Evolutionary conservation across 2,888 invertebrate genomes (phyloP), one percentile per base, ranked within the genome.

Genomic region (Apotomis turbidana): DNA sequence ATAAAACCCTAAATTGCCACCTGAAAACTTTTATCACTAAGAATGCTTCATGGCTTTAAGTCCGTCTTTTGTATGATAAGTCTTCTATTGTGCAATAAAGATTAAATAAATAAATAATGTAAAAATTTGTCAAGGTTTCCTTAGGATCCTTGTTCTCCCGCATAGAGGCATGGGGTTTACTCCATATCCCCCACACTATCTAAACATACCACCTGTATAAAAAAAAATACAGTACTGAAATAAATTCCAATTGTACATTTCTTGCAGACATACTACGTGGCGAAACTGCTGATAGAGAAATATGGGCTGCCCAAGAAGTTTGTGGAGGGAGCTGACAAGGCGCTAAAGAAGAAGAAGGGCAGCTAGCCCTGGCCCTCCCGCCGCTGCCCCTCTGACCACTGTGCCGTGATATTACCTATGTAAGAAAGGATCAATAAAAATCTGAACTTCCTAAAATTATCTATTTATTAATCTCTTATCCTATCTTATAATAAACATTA

Each of bases 291-390:
- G 90, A 83, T 94, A 94, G 97, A 96, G 79, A 96, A 96, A 83
- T 97, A 97, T 85, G 95, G 95, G 74, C 94, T 97, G 68, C 96
- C 97, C 59, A 95, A 95, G 87, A 96, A 95, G 80, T 97, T 95
- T 79, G 94, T 97, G 69, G 95, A 95, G 79, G 97, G 97, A 46
- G 92, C 97, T 15, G 97, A 97, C 89, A 95, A 95, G 79, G 96
- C 96, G 12, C 95, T 96, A 27, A 96, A 96, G 81, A 95, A 95
- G 86, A 95, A 95, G 84, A 95, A 92, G 86, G 83, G 79, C 83
- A 71, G 66, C n/a, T 71, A 71, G 27, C 66, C 66, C 36, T 6
- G 46, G 12, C 3, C 0, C n/a, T n/a, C 8, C 38, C 55, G 41
- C 4, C 15, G 4, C 27, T 15, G 9, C 8, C 54, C 46, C 27